phyloP scores from a whole-genome alignment of 2,888 invertebrate genomes.

The Drosophila macrospina region DNA sequence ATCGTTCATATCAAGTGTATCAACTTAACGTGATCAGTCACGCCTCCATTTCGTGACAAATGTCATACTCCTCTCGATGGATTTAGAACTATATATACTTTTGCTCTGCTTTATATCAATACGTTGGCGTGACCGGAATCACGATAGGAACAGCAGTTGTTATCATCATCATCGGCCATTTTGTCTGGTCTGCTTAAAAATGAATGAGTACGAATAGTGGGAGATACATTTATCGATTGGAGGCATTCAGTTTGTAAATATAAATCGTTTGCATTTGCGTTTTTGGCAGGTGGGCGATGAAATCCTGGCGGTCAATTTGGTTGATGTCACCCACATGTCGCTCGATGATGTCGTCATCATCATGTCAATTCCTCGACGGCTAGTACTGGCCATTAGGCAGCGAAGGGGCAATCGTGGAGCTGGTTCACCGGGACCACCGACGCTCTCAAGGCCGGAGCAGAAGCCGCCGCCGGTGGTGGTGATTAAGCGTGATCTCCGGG shows the following conservation, averaged over 20 bases:
- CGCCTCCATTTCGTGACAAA: too few relatives aligned
- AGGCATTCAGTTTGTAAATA: neutral
- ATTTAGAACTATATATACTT: neutral
- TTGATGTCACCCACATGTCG: constrained; percentile 98
- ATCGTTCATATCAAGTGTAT: too few relatives aligned
- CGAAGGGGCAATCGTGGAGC: constrained; percentile 88
- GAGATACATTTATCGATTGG: neutral
- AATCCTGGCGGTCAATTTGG: constrained; percentile 98
- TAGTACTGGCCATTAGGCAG: constrained; percentile 96
- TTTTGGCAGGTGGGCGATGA: constrained; percentile 94
- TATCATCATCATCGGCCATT: neutral
- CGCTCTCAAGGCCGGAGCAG: constrained; percentile 90
- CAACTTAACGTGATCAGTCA: too few relatives aligned
- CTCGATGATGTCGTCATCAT: constrained; percentile 99
- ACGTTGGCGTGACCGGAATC: neutral
- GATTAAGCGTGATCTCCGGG: constrained; percentile 93
- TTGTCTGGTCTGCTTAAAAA: neutral
- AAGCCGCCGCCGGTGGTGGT: constrained; percentile 97
- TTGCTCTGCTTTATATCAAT: neutral
- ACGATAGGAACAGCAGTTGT: neutral
- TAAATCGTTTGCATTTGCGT: neutral
- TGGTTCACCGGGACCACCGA: constrained; percentile 84
- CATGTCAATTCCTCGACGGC: constrained; percentile 98
- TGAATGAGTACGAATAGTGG: neutral
- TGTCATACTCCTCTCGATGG: too few relatives aligned